A percentile compares a stretch with the other conserved stretches of the same genome.
Evolutionary conservation across 2,797 vertebrate species (phyloP).

Genomic region (Alosa sapidissima): DNA sequence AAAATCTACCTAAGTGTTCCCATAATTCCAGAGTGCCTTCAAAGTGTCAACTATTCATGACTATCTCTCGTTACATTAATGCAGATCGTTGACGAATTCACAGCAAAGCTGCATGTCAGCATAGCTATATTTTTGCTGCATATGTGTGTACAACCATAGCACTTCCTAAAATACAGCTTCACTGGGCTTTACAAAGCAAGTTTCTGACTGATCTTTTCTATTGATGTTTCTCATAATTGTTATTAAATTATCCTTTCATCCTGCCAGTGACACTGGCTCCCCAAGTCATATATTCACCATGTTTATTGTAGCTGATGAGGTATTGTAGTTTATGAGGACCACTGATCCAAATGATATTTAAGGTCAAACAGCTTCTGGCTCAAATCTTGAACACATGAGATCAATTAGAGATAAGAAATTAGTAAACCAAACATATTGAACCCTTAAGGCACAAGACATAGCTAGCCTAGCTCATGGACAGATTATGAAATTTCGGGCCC

Average conservation of each 20-base stretch:
- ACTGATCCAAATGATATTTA: background rate
- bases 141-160: background rate
- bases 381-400: background rate
- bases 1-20: background rate
- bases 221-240: background rate
- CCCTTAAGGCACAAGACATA: background rate
- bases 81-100: background rate
- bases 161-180: background rate
- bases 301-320: background rate
- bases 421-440: background rate
- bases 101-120: slow-evolving; percentile 7
- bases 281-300: background rate
- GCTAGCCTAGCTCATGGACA: too few species aligned
- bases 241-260: background rate
- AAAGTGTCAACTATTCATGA: background rate
- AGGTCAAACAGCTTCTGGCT: background rate
- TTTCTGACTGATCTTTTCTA: background rate
- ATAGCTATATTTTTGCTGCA: background rate
- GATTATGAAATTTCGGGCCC: background rate
- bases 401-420: background rate
- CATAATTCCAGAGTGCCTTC: background rate
- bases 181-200: background rate
- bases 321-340: background rate
- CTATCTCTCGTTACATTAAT: slow-evolving; percentile 10
- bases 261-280: background rate